Evolutionary conservation across 2,888 invertebrate genomes (phyloP), one percentile per base, ranked within the genome.

Genomic region (Eristalinus aeneus): DNA sequence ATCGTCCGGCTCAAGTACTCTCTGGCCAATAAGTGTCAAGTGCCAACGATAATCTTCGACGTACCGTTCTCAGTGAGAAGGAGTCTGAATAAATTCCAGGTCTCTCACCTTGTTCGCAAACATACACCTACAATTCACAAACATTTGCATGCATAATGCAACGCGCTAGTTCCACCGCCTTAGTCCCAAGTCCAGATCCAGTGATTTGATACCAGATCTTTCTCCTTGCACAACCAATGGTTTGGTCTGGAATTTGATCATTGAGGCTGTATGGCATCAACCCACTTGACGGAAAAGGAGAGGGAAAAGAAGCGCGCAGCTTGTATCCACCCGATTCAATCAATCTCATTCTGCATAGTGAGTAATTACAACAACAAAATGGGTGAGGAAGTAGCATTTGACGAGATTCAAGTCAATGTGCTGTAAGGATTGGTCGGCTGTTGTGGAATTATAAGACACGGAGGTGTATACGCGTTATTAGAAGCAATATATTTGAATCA

Each of bases 21-120:
- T 73, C 61, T 85, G 81, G 74, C 77, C 86, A 86, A 86, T 86
- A 86, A 86, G 86, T 56, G 56, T 86, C 86, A 86, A 86, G 81
- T 86, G 77, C 77, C 65, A 46, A 58, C 61, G 82, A 82, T 86
- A 81, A 86, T 86, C 82, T 86, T 64, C 60, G 65, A 69, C 22
- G 65, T 69, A 71, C 77, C 65, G 58, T 84, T 74, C 64, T 12
- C 60, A 36, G 46, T 61, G 72, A 61, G 60, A 27, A 56, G 46
- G 46, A 16, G 46, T 46, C 46, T 16, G 71, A 69, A 73, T 60
- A 69, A 32, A 80, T 63, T 69, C 63, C 80, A 54, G 60, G 67
- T 46, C 69, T 61, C 65, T 71, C 61, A 75, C 74, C 65, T 75
- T 60, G 78, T 78, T 68, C 72, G 72, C 82, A 32, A 72, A 67